Evolutionary conservation across 1,140 invertebrate species (phyloP).

Genomic region (Drosophila saltans): DNA sequence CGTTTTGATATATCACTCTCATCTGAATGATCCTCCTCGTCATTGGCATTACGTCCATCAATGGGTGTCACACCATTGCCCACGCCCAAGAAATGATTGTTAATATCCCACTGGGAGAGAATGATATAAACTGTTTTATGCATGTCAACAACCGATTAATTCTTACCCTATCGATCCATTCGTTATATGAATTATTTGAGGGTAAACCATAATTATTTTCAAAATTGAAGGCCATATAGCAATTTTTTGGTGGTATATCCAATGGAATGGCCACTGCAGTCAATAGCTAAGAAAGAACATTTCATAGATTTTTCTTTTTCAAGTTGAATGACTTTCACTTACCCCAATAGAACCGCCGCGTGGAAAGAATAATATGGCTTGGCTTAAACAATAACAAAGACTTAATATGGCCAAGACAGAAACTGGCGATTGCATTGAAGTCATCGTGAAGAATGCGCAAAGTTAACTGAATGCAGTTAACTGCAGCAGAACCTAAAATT

Average conservation of each 20-base stretch:
- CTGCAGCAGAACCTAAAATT: slow-evolving; percentile 7
- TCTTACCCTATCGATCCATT: slow-evolving; percentile 74
- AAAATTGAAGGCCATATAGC: slow-evolving; percentile 90
- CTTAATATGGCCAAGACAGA: slow-evolving; percentile 2
- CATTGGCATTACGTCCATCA: slow-evolving; percentile 43
- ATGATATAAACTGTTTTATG: not conserved
- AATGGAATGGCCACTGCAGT: slow-evolving; percentile 89
- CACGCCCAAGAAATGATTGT: slow-evolving; percentile 59
- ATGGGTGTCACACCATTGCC: slow-evolving; percentile 69
- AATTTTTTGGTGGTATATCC: slow-evolving; percentile 86
- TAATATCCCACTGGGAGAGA: slow-evolving; percentile 67
- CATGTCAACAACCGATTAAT: not conserved
- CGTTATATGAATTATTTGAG: slow-evolving; percentile 64
- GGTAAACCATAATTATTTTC: slow-evolving; percentile 88
- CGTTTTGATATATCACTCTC: slow-evolving; percentile 36
- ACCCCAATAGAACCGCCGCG: slow-evolving; percentile 71
- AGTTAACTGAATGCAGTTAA: slow-evolving; percentile 42
- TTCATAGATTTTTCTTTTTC: not conserved
- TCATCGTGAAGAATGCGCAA: slow-evolving; percentile 42
- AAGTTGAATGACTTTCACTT: not conserved
- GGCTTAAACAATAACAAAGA: not conserved
- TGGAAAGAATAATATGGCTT: slow-evolving; percentile 60
- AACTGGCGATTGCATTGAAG: slow-evolving; percentile 20
- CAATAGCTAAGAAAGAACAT: slow-evolving; percentile 79
- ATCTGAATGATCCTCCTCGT: slow-evolving; percentile 17